Evolutionary conservation across 2,888 invertebrate species (phyloP).

Genomic region (Nomada fabriciana): DNA sequence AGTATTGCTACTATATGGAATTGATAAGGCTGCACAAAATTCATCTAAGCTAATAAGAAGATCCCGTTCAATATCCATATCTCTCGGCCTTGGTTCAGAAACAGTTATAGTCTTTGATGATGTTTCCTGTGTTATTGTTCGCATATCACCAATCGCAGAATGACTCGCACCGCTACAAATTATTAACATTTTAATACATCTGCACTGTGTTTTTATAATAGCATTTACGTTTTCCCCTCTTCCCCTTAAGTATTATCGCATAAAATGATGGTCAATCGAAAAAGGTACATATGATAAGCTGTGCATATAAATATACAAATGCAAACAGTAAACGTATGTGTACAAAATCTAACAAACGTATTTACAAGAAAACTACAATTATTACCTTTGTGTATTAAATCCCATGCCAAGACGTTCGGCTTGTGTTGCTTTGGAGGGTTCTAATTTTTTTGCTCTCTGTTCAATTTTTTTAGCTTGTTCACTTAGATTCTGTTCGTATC

Average conservation of each 20-base stretch:
- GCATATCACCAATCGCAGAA: constrained; percentile 96
- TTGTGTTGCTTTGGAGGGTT: constrained; percentile 94
- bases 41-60: constrained; percentile 82
- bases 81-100: constrained; percentile 73
- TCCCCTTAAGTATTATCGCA: constrained; percentile 7
- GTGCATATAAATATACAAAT: background rate
- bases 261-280: background rate
- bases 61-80: constrained; percentile 74
- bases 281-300: background rate
- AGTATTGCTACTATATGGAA: constrained; percentile 73
- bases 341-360: constrained; percentile 19
- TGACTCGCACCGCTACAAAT: constrained; percentile 89
- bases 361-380: constrained; percentile 10
- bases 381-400: constrained; percentile 86
- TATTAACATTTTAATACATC: constrained; percentile 9
- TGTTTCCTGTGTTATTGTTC: constrained; percentile 93
- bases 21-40: constrained; percentile 81
- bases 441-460: constrained; percentile 89
- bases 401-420: constrained; percentile 98
- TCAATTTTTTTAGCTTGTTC: constrained; percentile 90
- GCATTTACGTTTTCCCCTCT: background rate
- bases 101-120: constrained; percentile 81
- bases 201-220: constrained; percentile 22
- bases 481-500: constrained; percentile 88
- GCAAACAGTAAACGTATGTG: constrained; percentile 2